A percentile compares a stretch with the other conserved stretches of the same genome.
Conservation (phyloP, 2,113 vertebrate species). For the Calidris pygmaea region DNA sequence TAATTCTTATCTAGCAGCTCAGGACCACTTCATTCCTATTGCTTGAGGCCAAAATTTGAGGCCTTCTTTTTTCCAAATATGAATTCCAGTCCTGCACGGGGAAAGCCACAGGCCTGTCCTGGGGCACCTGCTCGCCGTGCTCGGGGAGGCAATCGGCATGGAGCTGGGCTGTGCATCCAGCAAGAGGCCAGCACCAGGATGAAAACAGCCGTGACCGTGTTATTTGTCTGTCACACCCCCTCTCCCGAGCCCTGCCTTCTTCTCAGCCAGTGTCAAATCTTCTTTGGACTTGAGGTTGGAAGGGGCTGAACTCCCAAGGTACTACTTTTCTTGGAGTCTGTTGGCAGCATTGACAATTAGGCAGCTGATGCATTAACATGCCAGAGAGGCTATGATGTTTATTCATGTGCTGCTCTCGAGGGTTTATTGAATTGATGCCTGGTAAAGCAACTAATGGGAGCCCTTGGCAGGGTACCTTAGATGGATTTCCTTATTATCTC, state of each 20-base stretch:
- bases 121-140: accelerated
- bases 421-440: constrained; percentile 36
- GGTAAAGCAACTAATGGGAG: constrained; percentile 32
- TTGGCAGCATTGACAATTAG: constrained; percentile 40
- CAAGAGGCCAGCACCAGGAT: background rate
- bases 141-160: accelerated
- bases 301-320: background rate
- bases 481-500: constrained; percentile 43
- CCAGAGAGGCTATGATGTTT: constrained; percentile 25
- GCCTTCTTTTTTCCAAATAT: background rate
- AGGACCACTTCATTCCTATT: background rate
- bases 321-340: background rate
- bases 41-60: background rate
- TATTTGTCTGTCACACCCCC: background rate
- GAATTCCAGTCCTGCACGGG: background rate
- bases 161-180: background rate
- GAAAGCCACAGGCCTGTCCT: background rate
- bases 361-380: constrained; percentile 23
- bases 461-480: constrained; percentile 36
- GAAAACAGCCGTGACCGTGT: background rate
- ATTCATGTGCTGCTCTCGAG: constrained; percentile 27
- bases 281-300: background rate
- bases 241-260: background rate
- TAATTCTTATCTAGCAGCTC: background rate
- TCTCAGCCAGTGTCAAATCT: background rate